These are phyloP conservation scores for Thumatha senex DNA, from an alignment of 2,888 invertebrate genomes.

Conservation along the genomic window DNA sequence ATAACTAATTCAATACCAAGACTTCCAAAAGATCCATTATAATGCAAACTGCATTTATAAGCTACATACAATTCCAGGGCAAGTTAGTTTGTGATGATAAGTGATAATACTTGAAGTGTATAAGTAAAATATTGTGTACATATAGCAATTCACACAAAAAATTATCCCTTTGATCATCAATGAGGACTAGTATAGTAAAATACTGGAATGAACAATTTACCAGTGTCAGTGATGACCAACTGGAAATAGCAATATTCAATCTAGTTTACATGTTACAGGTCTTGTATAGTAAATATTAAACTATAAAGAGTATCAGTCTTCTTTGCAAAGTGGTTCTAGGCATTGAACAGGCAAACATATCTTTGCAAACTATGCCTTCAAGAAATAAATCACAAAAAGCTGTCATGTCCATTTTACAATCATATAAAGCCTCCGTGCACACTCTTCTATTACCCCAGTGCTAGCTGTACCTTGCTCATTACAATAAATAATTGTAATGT, in stretches of 20 bases:
- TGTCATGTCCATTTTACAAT: slow-evolving; percentile 10
- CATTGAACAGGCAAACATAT: slow-evolving; percentile 26
- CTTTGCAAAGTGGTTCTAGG: slow-evolving; percentile 23
- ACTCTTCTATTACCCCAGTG: background rate
- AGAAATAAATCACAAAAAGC: slow-evolving; percentile 31
- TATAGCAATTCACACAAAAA: background rate
- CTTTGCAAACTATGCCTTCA: slow-evolving; percentile 17
- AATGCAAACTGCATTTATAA: no score
- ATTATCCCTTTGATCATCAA: slow-evolving; percentile 22
- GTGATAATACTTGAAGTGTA: slow-evolving; percentile 3
- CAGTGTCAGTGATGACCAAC: slow-evolving; percentile 25
- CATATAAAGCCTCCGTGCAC: background rate
- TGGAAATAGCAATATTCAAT: slow-evolving; percentile 14
- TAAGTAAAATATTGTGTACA: background rate
- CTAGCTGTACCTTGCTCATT: no score
- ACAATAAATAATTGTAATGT: background rate
- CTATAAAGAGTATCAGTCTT: slow-evolving; percentile 30
- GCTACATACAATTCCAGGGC: slow-evolving; percentile 1
- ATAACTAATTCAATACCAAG: slow-evolving; percentile 27
- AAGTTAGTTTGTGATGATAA: background rate
- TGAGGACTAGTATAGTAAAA: slow-evolving; percentile 13
- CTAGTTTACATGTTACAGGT: slow-evolving; percentile 11
- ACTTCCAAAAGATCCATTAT: background rate
- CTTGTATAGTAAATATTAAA: slow-evolving; percentile 10
- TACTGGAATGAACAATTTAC: slow-evolving; percentile 30